Evolutionary conservation across 2,888 invertebrate genomes (phyloP), one percentile per base, ranked within the genome.

Genomic region (Linyphia triangularis): DNA sequence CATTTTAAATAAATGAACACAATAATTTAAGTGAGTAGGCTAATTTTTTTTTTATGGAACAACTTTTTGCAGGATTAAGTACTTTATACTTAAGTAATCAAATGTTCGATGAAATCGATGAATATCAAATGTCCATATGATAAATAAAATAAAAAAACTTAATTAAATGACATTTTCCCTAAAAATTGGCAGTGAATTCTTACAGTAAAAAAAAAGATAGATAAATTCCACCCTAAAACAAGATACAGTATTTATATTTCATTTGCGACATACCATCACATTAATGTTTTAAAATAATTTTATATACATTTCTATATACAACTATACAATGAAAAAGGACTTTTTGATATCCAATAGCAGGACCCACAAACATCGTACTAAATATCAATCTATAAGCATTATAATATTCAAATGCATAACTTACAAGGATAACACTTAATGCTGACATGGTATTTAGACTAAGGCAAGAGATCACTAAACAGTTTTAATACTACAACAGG

Each of bases 231-330:
- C 24, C 19, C 33, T 63, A 63, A 63, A 67, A 67, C 19, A 33
- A 30, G 33, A 63, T 24, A 26, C n/a, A n/a, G 13, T 28, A 63
- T 33, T 19, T 51, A 51, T 51, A 51, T 51, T 51, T 16, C 51
- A 13, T 51, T n/a, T n/a, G 51, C 13, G n/a, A 51, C n/a, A 51
- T 43, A n/a, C 43, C 40, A 70, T 33, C 43, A 43, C 33, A 70
- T 70, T n/a, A 70, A 10, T 70, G 61, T 61, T 40, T 30, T 77
- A 77, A 77, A 77, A 77, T 77, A 77, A 61, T 77, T 77, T 77
- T 77, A 77, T 77, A 24, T 77, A 77, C 77, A 77, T 24, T 77
- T 61, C 26, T 77, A 77, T 77, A 9, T 77, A 77, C 77, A 77
- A 26, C 77, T 77, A 77, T 77, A 63, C 77, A 77, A 43, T 40